These are phyloP conservation scores for Drosophila ironensis DNA, from an alignment of 1,140 invertebrate genomes.

Conservation along the genomic window DNA sequence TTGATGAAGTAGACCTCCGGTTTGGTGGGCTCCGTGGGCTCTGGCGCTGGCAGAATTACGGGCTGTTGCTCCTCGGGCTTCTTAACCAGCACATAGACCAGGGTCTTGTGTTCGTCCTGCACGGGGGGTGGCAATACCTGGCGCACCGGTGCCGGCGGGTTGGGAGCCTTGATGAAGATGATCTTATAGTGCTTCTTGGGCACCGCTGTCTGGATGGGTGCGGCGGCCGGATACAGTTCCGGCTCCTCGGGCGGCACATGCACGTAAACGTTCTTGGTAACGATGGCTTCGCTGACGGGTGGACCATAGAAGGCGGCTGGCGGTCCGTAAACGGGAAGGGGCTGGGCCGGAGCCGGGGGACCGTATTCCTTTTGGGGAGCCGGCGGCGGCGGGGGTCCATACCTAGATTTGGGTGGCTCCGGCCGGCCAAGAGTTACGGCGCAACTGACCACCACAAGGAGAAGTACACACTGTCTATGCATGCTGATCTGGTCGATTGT, in stretches of 20 bases:
- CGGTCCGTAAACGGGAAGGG: conserved; percentile 69
- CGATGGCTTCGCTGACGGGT: conserved; percentile 77
- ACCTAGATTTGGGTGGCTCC: conserved; percentile 70
- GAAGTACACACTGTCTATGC: conserved; percentile 45
- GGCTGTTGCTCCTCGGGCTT: conserved; percentile 84
- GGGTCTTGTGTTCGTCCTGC: conserved; percentile 91
- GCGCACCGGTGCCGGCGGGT: conserved; percentile 86
- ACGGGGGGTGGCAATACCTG: conserved; percentile 83
- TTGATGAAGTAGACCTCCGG: conserved; percentile 85
- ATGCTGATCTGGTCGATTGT: conserved; percentile 39
- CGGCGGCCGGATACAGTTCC: conserved; percentile 70
- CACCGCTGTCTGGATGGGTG: conserved; percentile 72
- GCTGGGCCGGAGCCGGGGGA: conserved; percentile 68
- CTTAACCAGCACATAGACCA: conserved; percentile 93
- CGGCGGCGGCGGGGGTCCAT: conserved; percentile 64
- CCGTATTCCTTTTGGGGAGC: conserved; percentile 77
- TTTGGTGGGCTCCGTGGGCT: conserved; percentile 83
- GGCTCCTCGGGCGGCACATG: conserved; percentile 89
- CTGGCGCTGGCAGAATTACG: conserved; percentile 81
- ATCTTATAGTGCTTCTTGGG: conserved; percentile 93
- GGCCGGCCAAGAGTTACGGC: conserved; percentile 69
- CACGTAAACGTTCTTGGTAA: conserved; percentile 90
- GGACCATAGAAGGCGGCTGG: conserved; percentile 77
- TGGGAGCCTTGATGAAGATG: conserved; percentile 93
- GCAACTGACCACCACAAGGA: conserved; percentile 45